Evolutionary conservation across 2,888 invertebrate genomes (phyloP), one percentile per base, ranked within the genome.

Genomic region (Eurytoma californica): DNA sequence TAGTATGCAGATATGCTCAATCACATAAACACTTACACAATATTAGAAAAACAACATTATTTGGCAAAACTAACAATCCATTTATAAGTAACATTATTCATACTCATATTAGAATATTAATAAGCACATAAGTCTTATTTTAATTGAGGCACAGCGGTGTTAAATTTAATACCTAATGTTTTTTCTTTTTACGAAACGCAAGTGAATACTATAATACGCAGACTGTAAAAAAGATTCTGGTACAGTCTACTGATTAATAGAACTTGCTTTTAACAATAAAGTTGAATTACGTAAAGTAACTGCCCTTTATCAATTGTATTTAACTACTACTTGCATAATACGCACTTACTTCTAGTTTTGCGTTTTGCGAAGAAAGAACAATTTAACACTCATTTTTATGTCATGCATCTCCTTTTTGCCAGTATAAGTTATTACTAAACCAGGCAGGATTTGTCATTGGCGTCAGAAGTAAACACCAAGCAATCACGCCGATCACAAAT

Each of bases 401-500:
- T 79, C 68, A 81, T 30, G 49, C 55, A 24, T 66, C n/a, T 12
- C 79, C 61, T 30, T 81, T 81, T 66, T 91, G 89, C 93, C 93
- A 93, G 86, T 93, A 92, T 81, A 94, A 89, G 87, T 91, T 92
- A 84, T 94, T 94, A 72, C 91, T 90, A 84, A 93, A 95, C 84
- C 93, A 91, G 13, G 90, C 86, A 85, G 97, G 96, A 83, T 92
- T 92, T 0, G 98, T 98, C 77, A 97, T 89, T 0, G 97, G 95
- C 67, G 92, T 93, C 55, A 98, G 91, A 53, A 97, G 89, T 58
- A 93, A 90, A 84, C 94, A 94, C 97, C 98, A 98, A 0, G 93
- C 88, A 12, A 93, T 87, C 3, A 98, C 92, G 12, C 98, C 98
- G 7, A 94, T 84, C 3, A 97, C 88, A 89, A 96, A 97, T 76